phyloP scores from a whole-genome alignment of 2,113 vertebrate species.

The Dromiciops gliroides region DNA sequence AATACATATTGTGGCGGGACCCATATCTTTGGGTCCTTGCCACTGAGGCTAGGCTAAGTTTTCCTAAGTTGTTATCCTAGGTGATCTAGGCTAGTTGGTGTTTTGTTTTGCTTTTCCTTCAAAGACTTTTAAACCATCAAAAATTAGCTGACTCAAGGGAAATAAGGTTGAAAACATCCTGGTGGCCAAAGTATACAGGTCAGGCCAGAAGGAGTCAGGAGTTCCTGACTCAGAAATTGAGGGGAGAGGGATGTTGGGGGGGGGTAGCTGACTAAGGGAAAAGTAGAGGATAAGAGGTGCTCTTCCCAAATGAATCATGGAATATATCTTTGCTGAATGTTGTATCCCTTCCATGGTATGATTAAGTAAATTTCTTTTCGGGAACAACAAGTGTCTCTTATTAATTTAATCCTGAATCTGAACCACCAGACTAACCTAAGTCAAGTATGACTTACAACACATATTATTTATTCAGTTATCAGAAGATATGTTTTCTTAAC shows the following conservation, averaged over 20 bases:
- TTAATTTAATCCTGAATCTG: background rate
- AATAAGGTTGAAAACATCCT: background rate
- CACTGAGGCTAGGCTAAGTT: background rate
- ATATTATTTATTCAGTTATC: background rate
- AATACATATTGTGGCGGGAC: too few species aligned
- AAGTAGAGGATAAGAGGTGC: background rate
- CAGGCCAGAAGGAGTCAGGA: too few species aligned
- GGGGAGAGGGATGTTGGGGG: too few species aligned
- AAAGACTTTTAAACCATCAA: background rate
- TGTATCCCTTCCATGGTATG: background rate
- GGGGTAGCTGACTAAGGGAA: background rate
- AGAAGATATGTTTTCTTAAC: background rate
- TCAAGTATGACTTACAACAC: background rate
- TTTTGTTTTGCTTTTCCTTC: background rate
- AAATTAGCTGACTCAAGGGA: background rate
- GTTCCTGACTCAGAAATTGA: too few species aligned
- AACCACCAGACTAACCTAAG: background rate
- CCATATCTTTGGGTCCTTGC: background rate
- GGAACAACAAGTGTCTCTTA: background rate
- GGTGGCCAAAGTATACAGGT: too few species aligned
- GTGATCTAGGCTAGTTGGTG: background rate
- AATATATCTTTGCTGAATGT: background rate
- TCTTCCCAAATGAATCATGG: background rate
- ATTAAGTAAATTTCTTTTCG: background rate
- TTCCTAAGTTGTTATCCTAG: background rate